Conservation (phyloP, 2,113 vertebrate species). For the Indri indri region DNA sequence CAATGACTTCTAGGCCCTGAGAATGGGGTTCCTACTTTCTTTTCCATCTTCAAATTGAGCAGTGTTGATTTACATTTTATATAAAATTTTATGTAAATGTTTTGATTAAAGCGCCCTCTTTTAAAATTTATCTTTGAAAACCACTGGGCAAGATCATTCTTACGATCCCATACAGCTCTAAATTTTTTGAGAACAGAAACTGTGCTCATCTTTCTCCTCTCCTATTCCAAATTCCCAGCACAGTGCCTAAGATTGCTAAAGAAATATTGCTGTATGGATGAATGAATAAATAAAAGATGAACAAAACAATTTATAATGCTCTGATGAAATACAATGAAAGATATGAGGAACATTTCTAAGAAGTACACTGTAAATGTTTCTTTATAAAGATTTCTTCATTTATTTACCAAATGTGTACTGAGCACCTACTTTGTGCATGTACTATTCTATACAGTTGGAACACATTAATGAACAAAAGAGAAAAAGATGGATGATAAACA, state of each 20-base stretch:
- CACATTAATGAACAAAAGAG: background rate
- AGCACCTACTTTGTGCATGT: background rate
- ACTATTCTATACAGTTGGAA: background rate
- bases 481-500: background rate
- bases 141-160: background rate
- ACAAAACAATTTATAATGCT: background rate
- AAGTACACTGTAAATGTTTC: background rate
- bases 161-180: background rate
- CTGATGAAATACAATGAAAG: background rate
- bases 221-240: background rate
- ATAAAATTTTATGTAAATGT: conserved; percentile 5
- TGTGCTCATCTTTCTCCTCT: background rate
- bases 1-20: background rate
- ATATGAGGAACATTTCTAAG: background rate
- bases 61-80: background rate
- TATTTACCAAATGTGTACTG: background rate
- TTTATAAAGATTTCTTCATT: background rate
- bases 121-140: conserved; percentile 13
- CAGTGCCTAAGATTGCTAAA: background rate
- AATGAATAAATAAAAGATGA: background rate
- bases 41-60: background rate
- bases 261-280: background rate
- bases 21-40: background rate
- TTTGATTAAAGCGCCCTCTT: background rate
- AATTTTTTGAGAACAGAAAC: background rate